phyloP scores from a whole-genome alignment of 2,797 vertebrate species.

The Eutrigla gurnardus region DNA sequence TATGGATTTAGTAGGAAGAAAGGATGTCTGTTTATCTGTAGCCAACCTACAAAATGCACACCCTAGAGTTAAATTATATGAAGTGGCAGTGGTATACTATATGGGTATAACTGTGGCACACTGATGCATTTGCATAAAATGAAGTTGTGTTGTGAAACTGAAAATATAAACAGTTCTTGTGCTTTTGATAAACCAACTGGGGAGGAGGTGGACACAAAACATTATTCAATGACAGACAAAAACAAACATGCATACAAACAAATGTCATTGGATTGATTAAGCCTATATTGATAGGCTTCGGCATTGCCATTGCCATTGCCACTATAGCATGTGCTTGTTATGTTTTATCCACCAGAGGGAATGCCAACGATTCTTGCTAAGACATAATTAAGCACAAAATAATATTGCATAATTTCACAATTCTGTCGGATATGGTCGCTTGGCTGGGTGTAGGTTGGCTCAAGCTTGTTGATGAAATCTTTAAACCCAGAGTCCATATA shows the following conservation, averaged over 20 bases:
- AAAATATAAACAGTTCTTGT: neutral
- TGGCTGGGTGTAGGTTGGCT: neutral
- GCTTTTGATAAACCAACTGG: neutral
- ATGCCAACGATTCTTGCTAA: neutral
- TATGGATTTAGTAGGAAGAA: conserved; percentile 37
- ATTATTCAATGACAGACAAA: neutral
- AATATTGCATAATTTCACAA: neutral
- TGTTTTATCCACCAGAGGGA: neutral
- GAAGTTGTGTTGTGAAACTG: neutral
- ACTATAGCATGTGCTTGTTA: neutral
- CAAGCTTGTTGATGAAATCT: neutral
- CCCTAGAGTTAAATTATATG: conserved; percentile 6
- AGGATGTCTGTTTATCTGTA: conserved; percentile 26
- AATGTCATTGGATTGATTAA: neutral
- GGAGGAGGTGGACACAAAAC: neutral
- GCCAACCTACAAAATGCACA: conserved; percentile 5
- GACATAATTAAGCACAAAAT: neutral
- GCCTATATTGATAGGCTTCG: too few species aligned
- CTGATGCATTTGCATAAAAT: conserved; percentile 1
- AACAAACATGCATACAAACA: neutral
- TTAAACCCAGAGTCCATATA: neutral
- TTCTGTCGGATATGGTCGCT: neutral
- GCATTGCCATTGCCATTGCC: neutral
- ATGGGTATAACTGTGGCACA: neutral
- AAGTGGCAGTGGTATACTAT: neutral